These are phyloP conservation scores for Bergia sp. DNA, from an alignment of 92 coral and sea anemone species.

Conservation along the genomic window DNA sequence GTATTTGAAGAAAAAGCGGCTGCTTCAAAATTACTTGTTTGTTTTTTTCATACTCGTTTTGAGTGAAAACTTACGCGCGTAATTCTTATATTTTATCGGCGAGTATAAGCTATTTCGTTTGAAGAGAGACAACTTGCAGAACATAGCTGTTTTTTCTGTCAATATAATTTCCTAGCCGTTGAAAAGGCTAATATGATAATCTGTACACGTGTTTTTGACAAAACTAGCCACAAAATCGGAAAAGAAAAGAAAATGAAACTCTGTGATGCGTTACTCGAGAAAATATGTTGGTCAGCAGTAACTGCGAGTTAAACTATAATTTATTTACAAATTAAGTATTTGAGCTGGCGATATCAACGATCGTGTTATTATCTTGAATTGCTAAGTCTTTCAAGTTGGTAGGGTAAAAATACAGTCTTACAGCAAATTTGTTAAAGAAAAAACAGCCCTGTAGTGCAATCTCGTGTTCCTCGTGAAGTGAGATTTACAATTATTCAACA, in stretches of 20 bases:
- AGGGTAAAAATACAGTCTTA: no score
- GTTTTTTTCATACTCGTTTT: background rate
- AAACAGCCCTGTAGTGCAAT: background rate
- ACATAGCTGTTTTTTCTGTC: background rate
- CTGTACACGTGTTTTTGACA: conserved; percentile 1
- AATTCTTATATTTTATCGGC: no score
- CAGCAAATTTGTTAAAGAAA: background rate
- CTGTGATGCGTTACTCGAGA: background rate
- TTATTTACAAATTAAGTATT: conserved; percentile 30
- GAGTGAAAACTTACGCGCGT: background rate
- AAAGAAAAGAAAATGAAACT: background rate
- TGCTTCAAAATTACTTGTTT: background rate
- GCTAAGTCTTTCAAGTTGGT: background rate
- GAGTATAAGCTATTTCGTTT: no score
- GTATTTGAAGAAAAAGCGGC: background rate
- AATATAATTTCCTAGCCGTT: background rate
- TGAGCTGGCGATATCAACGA: background rate
- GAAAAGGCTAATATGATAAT: background rate
- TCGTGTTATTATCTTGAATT: background rate
- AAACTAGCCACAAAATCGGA: background rate
- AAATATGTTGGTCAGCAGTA: background rate
- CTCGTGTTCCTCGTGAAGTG: background rate
- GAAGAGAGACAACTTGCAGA: no score
- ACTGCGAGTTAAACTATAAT: background rate
- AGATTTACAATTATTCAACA: background rate